A percentile compares a stretch with the other conserved stretches of the same genome.
These are phyloP conservation scores for Cerceris rybyensis DNA, from an alignment of 2,888 invertebrate species.

Conservation along the genomic window DNA sequence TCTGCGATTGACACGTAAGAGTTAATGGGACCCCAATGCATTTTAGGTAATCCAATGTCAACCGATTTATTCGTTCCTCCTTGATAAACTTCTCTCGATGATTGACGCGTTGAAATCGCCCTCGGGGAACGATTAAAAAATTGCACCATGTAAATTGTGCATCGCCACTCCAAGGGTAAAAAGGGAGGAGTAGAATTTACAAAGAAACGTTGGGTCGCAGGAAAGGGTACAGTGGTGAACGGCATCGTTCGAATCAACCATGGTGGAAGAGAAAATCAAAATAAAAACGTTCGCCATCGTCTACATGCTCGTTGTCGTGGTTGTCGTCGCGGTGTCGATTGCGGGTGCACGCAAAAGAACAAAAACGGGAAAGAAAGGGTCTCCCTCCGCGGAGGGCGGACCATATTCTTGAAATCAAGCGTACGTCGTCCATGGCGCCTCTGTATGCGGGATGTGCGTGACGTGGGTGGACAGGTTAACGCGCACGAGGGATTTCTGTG, in stretches of 20 bases:
- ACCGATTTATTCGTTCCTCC: background rate
- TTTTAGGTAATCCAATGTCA: constrained; percentile 50
- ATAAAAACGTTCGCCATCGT: background rate
- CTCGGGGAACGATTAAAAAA: background rate
- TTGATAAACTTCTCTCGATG: background rate
- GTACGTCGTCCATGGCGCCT: constrained; percentile 13
- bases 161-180: background rate
- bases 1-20: constrained; percentile 79
- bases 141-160: background rate
- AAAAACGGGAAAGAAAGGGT: constrained; percentile 39
- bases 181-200: background rate
- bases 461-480: constrained; percentile 79
- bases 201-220: background rate
- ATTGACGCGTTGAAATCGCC: constrained; percentile 1
- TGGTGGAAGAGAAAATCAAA: background rate
- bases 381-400: constrained; percentile 48
- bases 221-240: background rate
- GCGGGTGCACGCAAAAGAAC: constrained; percentile 56
- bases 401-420: constrained; percentile 59
- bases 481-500: constrained; percentile 71
- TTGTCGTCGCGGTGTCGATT: constrained; percentile 54
- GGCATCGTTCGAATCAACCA: background rate
- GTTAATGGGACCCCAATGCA: constrained; percentile 49
- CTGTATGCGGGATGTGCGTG: constrained; percentile 62
- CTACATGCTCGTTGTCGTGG: background rate